Percentiles rank a stretch among this genome's conserved stretches.
Conservation (phyloP, 2,113 vertebrate species). For the Lycaon pictus region DNA sequence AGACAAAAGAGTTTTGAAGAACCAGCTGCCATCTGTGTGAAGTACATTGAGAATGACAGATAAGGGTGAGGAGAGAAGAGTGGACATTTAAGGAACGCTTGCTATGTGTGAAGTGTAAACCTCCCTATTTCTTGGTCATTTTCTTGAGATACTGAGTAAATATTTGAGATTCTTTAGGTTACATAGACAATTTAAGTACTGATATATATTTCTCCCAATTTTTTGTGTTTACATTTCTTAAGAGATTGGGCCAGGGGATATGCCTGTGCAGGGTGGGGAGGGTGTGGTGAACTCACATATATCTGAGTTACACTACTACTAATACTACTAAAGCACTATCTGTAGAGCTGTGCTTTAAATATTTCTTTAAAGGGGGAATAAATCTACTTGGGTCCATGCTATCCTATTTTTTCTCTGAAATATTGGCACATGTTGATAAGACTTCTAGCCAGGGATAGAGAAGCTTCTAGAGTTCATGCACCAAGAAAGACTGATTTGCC, state of each 20-base stretch:
- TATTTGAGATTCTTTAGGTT: slow-evolving; percentile 70
- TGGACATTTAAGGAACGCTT: slow-evolving; percentile 61
- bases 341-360: not conserved
- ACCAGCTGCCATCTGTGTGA: not conserved
- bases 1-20: slow-evolving; percentile 13
- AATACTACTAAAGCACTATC: not conserved
- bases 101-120: slow-evolving; percentile 50
- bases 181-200: slow-evolving; percentile 36
- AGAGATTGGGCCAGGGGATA: not conserved
- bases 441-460: not conserved
- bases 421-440: not conserved
- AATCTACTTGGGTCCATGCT: not conserved
- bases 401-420: slow-evolving; percentile 5
- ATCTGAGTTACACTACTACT: not conserved
- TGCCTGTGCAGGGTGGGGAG: not conserved
- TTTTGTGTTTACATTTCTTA: slow-evolving; percentile 48
- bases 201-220: slow-evolving; percentile 7
- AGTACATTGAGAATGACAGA: slow-evolving; percentile 44
- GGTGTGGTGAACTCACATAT: not conserved
- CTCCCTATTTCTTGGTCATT: slow-evolving; percentile 23
- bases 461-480: not conserved
- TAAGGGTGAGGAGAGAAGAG: slow-evolving; percentile 1
- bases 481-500: not conserved
- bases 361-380: not conserved
- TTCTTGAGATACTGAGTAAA: slow-evolving; percentile 70